Base-by-base conservation (phyloP, 2,797 vertebrate species). In the Macrochelys suwanniensis region DNA sequence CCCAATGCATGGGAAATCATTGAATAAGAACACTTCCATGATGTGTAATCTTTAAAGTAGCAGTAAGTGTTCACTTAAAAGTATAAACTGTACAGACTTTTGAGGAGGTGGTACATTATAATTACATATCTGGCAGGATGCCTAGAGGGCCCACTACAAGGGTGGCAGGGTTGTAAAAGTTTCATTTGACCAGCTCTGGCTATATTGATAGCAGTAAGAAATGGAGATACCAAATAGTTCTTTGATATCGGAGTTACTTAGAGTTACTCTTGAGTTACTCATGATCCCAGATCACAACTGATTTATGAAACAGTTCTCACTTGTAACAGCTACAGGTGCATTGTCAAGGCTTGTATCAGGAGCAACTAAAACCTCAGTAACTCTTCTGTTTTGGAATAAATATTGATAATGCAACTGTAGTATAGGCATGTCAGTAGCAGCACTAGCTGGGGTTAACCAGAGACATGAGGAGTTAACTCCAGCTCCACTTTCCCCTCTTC, bases 11-110 rank as follows among this genome's bases (percentile, higher is more conserved):
- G 92, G 87, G 92, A 94, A 95, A 97, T 90, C 87, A 89, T 42
- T 0, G 10, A 82, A 78, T 77, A 88, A 87, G 96, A 92, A 94
- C 1, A 1, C 82, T 95, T 96, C 88, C 3, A 0, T 33, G 85
- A 85, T 92, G 90, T 95, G 91, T 93, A 91, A 92, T 96, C 94
- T 95, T 95, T 96, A 93, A 93, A 97, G 90, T 92, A 91, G 51
- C 57, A 89, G 95, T 84, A 92, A 92, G 53, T 37, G 45, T 92
- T 97, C 92, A 78, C 56, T 92, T 90, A 84, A 80, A 95, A 95
- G 68, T n/a, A 13, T 7, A 4, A 91, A 92, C 51, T 82, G 50
- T 85, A 42, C 80, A 56, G 26, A 31, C 80, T 93, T 96, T 93
- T 89, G 51, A 79, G 80, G 93, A 92, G 76, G 45, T 85, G 59